Evolutionary conservation across 2,113 vertebrate genomes (phyloP), one percentile per base, ranked within the genome.

Genomic region (Blennius ocellaris): DNA sequence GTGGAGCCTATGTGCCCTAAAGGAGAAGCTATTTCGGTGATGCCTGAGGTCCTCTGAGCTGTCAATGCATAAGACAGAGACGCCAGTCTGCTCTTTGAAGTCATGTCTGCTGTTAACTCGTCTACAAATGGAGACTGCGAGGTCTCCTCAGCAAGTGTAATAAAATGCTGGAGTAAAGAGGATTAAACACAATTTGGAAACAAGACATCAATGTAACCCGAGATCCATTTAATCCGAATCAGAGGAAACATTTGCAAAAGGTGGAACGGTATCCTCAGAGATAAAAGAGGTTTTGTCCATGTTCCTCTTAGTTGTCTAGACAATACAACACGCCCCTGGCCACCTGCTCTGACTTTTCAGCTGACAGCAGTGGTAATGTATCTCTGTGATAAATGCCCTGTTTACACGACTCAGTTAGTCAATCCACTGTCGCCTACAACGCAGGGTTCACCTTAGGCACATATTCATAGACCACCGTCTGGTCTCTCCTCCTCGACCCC

Each of bases 271-370:
- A 44, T n/a, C 62, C 63, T 78, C 53, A 6, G 39, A 87, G 85
- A 85, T 84, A 75, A 90, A 92, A 87, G 79, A 36, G 21, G 16
- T 57, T 78, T 81, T 78, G 79, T 81, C 59, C 41, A 3, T 52
- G 67, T 73, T 81, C 30, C 7, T 44, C 68, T 83, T 56, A 69
- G 86, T 78, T 75, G 86, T 88, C 86, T 80, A 87, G 86, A 91
- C 89, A 84, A 83, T 82, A 66, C 85, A 83, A 73, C 83, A 80
- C 37, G 53, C 74, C 72, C 76, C 60, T 38, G 78, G 71, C 87
- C 92, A 93, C 88, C 92, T 93, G 92, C 86, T 90, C 78, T 4
- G 43, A 57, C 81, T 82, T 75, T 78, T 92, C 88, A 73, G 80
- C 82, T 80, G 86, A 84, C 88, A 89, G 59, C 57, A 53, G 69